Conservation (phyloP, 2,888 invertebrate genomes). For the Chirona hameri region DNA sequence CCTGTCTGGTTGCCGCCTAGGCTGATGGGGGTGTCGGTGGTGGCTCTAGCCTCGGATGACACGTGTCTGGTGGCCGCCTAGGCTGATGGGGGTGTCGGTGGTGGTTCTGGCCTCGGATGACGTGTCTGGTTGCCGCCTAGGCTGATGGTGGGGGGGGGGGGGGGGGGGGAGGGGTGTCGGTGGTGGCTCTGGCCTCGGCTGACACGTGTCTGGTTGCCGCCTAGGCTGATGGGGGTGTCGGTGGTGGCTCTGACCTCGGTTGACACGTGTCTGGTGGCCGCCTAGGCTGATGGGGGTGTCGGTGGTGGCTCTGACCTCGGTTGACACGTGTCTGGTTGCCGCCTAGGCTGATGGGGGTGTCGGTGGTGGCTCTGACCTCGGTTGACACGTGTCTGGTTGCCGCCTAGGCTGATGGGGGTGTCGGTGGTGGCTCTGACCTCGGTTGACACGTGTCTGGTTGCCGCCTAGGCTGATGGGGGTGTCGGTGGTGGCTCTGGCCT, state of each 20-base stretch:
- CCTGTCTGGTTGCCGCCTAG: background rate
- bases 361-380: background rate
- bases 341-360: background rate
- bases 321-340: background rate
- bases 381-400: background rate
- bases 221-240: too few species aligned
- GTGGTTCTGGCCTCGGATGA: background rate
- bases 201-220: too few species aligned
- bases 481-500: background rate
- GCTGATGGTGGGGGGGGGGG: too few species aligned
- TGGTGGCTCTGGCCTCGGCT: background rate
- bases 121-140: too few species aligned
- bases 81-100: background rate
- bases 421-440: background rate
- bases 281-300: background rate
- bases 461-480: background rate
- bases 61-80: background rate
- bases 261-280: background rate
- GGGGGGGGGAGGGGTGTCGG: too few species aligned
- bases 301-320: background rate
- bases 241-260: background rate
- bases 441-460: background rate
- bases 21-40: background rate
- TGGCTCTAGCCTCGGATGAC: background rate
- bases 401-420: background rate